phyloP scores from a whole-genome alignment of 1,140 invertebrate genomes.

The Apis dorsata region DNA sequence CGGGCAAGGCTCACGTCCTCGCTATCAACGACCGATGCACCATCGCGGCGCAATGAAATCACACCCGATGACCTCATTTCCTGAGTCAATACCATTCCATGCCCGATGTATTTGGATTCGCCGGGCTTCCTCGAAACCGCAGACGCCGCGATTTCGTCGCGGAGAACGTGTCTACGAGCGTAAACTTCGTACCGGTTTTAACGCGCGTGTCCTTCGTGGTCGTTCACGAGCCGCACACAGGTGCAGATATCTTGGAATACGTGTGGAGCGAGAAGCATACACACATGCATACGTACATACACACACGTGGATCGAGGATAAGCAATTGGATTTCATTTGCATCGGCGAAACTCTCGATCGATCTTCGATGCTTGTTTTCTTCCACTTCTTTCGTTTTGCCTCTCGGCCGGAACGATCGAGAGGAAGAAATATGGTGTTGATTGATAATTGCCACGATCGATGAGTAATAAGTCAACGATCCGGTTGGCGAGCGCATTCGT shows the following conservation, averaged over 20 bases:
- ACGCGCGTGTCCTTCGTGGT: constrained; percentile 34
- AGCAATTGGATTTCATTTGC: constrained; percentile 8
- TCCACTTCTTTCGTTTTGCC: not conserved
- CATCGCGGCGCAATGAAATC: constrained; percentile 58
- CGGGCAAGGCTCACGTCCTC: constrained; percentile 52
- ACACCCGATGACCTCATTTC: constrained; percentile 61
- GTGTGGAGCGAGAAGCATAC: too few species aligned
- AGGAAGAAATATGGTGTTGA: constrained; percentile 5
- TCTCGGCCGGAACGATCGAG: not conserved
- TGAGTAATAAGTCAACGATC: constrained; percentile 27
- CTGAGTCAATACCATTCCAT: constrained; percentile 54
- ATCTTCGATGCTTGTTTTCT: not conserved
- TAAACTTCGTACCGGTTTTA: constrained; percentile 47
- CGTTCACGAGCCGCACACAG: constrained; percentile 23
- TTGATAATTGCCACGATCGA: constrained; percentile 25
- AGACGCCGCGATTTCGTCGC: constrained; percentile 33
- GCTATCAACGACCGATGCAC: constrained; percentile 57
- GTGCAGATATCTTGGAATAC: not conserved
- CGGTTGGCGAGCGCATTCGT: not conserved
- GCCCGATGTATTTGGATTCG: constrained; percentile 44
- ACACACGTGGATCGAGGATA: too few species aligned
- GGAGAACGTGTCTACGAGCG: constrained; percentile 52
- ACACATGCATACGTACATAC: not conserved
- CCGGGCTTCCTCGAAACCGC: constrained; percentile 47
- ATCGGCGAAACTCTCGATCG: constrained; percentile 22